Percentiles rank a stretch among this genome's conserved stretches.
Conservation (phyloP, 2,797 vertebrate species). For the Thalassophryne amazonica region DNA sequence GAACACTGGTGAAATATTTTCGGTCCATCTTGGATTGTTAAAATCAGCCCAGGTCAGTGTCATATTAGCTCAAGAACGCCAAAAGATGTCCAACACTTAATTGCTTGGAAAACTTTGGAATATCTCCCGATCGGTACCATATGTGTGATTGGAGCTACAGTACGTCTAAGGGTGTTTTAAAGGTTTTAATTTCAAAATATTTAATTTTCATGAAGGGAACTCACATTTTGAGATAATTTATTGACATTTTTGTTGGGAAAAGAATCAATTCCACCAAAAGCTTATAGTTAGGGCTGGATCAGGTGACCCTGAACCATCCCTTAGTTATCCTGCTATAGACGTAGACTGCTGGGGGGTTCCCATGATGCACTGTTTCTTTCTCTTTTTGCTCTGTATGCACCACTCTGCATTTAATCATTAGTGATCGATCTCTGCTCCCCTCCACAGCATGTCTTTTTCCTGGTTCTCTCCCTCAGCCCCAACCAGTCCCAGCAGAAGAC, state of each 20-base stretch:
- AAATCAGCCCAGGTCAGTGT: neutral
- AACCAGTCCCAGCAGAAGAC: too few species aligned
- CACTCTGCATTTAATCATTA: too few species aligned
- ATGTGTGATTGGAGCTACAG: constrained; percentile 6
- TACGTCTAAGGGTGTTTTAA: constrained; percentile 25
- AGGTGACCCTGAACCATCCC: too few species aligned
- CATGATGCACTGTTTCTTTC: too few species aligned
- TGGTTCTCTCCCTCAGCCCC: too few species aligned
- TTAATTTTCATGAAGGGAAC: constrained; percentile 8
- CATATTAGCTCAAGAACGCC: constrained; percentile 6
- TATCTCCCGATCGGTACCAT: constrained; percentile 40
- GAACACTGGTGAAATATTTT: neutral
- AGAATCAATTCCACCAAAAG: constrained; percentile 12
- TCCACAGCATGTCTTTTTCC: too few species aligned
- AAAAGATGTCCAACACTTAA: neutral
- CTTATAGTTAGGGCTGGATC: too few species aligned
- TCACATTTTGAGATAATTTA: constrained; percentile 10
- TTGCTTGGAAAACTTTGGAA: constrained; percentile 32
- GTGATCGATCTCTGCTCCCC: too few species aligned
- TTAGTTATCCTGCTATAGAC: too few species aligned
- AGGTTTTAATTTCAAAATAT: constrained; percentile 23
- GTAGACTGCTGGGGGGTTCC: too few species aligned
- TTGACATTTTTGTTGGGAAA: constrained; percentile 9
- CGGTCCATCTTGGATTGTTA: neutral
- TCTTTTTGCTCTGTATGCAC: too few species aligned